phyloP scores from a whole-genome alignment of 2,797 vertebrate species.

The Lagothrix lagotricha region DNA sequence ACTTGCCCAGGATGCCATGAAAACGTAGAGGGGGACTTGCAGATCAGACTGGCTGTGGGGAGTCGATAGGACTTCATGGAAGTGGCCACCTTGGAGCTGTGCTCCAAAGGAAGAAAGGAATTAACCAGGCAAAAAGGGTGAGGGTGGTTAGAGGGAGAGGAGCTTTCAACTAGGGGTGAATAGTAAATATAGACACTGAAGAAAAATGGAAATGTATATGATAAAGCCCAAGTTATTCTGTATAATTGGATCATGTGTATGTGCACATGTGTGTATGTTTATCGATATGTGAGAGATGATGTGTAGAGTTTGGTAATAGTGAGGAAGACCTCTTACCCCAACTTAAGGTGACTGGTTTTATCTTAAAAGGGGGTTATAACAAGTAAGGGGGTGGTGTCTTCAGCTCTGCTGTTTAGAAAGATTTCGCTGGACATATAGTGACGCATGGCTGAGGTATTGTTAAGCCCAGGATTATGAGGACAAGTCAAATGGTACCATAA shows the following conservation, averaged over 20 bases:
- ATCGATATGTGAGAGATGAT: background rate
- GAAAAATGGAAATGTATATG: background rate
- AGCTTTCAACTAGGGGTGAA: background rate
- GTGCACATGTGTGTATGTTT: background rate
- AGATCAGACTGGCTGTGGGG: background rate
- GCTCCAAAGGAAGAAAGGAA: background rate
- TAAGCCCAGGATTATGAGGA: background rate
- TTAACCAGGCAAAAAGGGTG: background rate
- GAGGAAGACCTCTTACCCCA: background rate
- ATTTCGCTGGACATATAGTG: background rate
- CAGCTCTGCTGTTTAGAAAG: background rate
- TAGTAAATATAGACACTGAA: background rate
- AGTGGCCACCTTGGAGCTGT: background rate
- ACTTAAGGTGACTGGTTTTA: background rate
- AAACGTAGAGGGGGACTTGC: background rate
- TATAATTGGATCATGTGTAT: background rate
- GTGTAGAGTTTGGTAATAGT: background rate
- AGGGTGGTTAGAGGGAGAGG: background rate
- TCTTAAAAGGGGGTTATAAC: background rate
- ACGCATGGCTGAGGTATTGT: background rate
- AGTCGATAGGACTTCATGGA: background rate
- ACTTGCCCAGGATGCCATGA: background rate
- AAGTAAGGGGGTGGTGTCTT: background rate
- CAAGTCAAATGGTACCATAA: background rate
- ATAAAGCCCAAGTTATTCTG: background rate